These are phyloP conservation scores for Leptodactylus fallax DNA, from an alignment of 2,797 vertebrate species.

Conservation along the genomic window DNA sequence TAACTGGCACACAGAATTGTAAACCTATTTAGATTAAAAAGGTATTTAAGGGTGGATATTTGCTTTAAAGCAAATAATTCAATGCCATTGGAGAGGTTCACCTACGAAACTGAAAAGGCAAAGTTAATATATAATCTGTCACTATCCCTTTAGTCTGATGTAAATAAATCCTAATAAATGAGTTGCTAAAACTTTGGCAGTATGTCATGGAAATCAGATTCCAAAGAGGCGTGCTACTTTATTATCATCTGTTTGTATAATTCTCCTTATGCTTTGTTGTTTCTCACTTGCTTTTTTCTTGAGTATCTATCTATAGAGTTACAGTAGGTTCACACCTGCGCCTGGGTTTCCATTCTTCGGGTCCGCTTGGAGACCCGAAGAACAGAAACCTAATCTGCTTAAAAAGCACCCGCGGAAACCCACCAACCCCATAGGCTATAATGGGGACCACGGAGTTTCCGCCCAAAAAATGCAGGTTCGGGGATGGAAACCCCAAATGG, in stretches of 20 bases:
- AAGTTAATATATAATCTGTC: conserved; percentile 16
- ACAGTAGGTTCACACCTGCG: neutral
- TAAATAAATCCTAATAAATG: conserved; percentile 9
- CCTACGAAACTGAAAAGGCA: neutral
- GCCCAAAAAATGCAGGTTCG: no score
- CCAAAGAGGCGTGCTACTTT: neutral
- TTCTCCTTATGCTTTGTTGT: neutral
- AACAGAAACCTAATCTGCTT: no score
- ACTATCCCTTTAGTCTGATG: neutral
- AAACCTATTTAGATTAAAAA: neutral
- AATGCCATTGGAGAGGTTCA: neutral
- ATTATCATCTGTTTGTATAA: neutral
- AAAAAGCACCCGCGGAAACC: no score
- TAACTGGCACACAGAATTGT: no score
- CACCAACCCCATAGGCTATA: no score
- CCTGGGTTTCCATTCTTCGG: no score
- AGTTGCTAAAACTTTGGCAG: conserved; percentile 18
- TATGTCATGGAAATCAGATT: neutral
- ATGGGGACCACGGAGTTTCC: no score
- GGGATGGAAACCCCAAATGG: no score
- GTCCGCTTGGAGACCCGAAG: no score
- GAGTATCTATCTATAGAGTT: no score
- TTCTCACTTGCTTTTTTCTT: neutral
- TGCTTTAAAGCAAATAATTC: neutral
- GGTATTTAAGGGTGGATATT: neutral